Base-by-base conservation (phyloP, 2,888 invertebrate genomes). In the Trachelus troglodyta region DNA sequence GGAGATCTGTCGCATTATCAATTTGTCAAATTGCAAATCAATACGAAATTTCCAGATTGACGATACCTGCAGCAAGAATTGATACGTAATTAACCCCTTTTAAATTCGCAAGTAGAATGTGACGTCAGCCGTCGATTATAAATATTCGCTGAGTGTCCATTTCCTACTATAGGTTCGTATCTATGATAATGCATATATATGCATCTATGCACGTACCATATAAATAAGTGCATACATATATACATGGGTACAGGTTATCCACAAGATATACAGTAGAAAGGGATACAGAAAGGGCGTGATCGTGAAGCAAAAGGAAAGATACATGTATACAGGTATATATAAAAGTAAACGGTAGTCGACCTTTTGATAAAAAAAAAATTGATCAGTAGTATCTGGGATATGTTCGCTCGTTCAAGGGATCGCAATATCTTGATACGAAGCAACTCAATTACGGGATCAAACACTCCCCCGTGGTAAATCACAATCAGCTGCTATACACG, bases 1-100 rank as follows among this genome's bases (percentile, higher is more conserved):
- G 76, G 75, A 69, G 68, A 83, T 87, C 88, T 87, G 87, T 83
- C 84, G 86, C 87, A 84, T 89, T 90, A 88, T 89, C 89, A 90
- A 89, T 90, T 89, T 89, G 86, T 86, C 86, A 88, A 90, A 90
- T 89, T 88, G 88, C 88, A 87, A 89, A 89, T 90, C 90, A 87
- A 87, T 88, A 86, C 81, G 77, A 78, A 83, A 81, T 82, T 82
- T 81, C 80, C 79, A 30, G 34, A 34, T 74, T 35, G 35, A 35
- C 33, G 74, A 74, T 12, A 15, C 35, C 71, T 3, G 12, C 34
- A 31, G 31, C 12, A 34, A 31, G 6, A 34, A 71, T 33, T 12
- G 71, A 31, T 31, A 34, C 34, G 71, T 31, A 33, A 71, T n/a
- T 3, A 71, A 31, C 31, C 12, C 33, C 12, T 12, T 56, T 56